A percentile compares a stretch with the other conserved stretches of the same genome.
These are phyloP conservation scores for Coboldia fuscipes DNA, from an alignment of 1,140 invertebrate genomes.

Conservation along the genomic window DNA sequence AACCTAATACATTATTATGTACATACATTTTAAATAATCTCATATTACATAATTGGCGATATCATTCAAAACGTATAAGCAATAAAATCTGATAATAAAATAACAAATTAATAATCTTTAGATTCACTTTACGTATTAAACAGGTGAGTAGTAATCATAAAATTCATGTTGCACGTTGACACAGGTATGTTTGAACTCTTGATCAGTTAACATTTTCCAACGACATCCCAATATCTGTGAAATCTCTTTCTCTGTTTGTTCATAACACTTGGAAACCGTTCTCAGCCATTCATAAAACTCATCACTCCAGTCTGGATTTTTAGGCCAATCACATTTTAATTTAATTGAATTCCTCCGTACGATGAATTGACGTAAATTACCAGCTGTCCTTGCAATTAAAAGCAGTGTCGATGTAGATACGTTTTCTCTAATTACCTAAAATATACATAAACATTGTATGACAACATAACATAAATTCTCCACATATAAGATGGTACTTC, in stretches of 20 bases:
- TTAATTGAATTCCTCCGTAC: conserved; percentile 52
- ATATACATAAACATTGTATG: not conserved
- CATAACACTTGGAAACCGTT: conserved; percentile 34
- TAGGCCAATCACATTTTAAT: conserved; percentile 44
- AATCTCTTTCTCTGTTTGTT: conserved; percentile 40
- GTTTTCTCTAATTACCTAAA: conserved; percentile 48
- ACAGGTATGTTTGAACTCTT: conserved; percentile 34
- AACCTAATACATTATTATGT: no score
- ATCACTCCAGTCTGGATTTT: conserved; percentile 37
- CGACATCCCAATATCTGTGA: conserved; percentile 38
- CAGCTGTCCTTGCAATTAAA: conserved; percentile 41
- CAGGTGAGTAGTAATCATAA: no score
- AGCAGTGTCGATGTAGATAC: conserved; percentile 61
- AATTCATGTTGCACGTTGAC: conserved; percentile 9
- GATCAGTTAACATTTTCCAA: conserved; percentile 55
- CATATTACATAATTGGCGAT: no score
- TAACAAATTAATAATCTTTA: no score
- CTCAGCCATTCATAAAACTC: conserved; percentile 47
- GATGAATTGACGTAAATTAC: conserved; percentile 37
- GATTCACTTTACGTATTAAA: no score
- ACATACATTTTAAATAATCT: no score
- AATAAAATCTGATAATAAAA: no score
- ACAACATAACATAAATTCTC: no score
- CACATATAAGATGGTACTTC: no score
- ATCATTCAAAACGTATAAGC: no score